Conservation (phyloP, 2,797 vertebrate species). For the Darevskia mixta region DNA sequence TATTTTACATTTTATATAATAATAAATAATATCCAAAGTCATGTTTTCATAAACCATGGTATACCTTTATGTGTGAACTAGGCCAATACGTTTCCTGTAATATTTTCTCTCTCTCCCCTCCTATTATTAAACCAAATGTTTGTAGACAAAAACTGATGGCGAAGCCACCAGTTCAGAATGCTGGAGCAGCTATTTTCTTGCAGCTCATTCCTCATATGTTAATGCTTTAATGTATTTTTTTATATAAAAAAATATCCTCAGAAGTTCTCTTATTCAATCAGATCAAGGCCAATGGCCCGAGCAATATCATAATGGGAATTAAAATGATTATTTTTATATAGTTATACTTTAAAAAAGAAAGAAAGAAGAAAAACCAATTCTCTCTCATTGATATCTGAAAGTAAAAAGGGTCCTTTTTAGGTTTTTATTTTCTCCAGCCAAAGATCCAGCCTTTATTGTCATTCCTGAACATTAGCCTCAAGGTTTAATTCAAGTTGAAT, state of each 20-base stretch:
- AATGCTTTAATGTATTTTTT: background rate
- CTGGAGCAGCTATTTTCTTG: background rate
- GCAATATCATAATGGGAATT: conserved; percentile 51
- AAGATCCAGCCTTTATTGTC: conserved; percentile 73
- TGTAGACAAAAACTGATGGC: background rate
- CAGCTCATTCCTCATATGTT: background rate
- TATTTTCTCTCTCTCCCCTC: background rate
- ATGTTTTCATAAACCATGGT: too few species aligned
- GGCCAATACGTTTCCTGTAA: background rate
- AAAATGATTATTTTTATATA: conserved; percentile 51
- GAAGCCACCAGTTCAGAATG: background rate
- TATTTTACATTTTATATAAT: too few species aligned
- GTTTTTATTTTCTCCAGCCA: conserved; percentile 43
- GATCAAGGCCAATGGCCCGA: conserved; percentile 37
- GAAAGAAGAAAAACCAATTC: conserved; percentile 17
- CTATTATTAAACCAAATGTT: background rate
- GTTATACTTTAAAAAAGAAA: background rate
- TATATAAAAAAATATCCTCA: background rate
- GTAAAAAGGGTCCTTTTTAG: conserved; percentile 59
- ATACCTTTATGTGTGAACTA: too few species aligned
- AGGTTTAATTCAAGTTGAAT: conserved; percentile 90
- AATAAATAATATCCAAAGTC: too few species aligned
- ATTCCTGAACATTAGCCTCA: conserved; percentile 69
- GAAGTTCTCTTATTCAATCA: conserved; percentile 43
- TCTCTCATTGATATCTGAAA: conserved; percentile 39